A percentile compares a stretch with the other conserved stretches of the same genome.
Conservation (phyloP, 1,140 invertebrate genomes). For the Neodiprion pinetum region DNA sequence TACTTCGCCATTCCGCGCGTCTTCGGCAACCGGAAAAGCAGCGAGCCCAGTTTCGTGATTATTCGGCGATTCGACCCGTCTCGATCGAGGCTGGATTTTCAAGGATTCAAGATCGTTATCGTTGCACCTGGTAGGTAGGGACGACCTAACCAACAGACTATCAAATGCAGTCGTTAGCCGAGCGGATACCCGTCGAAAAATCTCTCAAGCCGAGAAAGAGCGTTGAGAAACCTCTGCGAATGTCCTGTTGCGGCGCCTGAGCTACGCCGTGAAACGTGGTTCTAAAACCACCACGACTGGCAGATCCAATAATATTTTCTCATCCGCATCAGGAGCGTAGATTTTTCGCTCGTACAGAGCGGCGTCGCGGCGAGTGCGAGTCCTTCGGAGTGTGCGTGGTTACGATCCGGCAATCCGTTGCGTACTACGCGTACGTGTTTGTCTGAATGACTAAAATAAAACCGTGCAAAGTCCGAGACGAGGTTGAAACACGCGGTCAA, state of each 20-base stretch:
- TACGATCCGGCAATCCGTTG: neutral
- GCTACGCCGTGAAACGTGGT: neutral
- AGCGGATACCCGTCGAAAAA: neutral
- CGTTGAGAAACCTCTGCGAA: slow-evolving; percentile 11
- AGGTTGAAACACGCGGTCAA: too few species aligned
- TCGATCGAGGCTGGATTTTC: too few species aligned
- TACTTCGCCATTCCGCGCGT: neutral
- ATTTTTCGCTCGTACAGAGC: too few species aligned
- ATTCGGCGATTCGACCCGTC: neutral
- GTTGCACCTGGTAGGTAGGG: neutral
- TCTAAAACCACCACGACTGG: too few species aligned
- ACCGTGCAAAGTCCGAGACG: neutral
- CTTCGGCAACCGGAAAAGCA: neutral
- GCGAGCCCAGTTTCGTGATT: too few species aligned
- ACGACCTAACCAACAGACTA: neutral
- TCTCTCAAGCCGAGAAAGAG: slow-evolving; percentile 5
- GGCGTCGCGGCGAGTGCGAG: neutral
- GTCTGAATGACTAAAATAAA: slow-evolving; percentile 1
- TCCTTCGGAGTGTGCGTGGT: neutral
- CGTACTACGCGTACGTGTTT: too few species aligned
- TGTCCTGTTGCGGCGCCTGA: slow-evolving; percentile 14
- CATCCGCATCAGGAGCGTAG: too few species aligned
- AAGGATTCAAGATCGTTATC: too few species aligned
- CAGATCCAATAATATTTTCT: too few species aligned
- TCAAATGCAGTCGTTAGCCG: slow-evolving; percentile 14